These are phyloP conservation scores for Parazoanthus darwini DNA, from an alignment of 92 coral and sea anemone species.

Conservation along the genomic window DNA sequence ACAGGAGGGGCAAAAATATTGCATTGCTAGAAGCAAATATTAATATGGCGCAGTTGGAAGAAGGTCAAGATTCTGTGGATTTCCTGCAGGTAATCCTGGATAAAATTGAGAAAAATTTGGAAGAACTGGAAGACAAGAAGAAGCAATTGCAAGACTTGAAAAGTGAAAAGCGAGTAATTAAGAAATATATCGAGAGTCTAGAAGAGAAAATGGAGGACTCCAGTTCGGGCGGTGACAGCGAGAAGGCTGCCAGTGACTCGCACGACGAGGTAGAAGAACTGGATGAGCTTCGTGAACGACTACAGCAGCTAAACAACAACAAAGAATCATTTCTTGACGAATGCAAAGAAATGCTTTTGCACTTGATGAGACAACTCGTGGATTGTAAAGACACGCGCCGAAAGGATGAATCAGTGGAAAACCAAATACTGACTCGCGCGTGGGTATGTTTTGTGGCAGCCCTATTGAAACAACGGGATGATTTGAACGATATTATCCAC, in stretches of 20 bases:
- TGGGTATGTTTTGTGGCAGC: constrained; percentile 39
- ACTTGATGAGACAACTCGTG: constrained; percentile 25
- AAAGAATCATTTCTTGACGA: constrained; percentile 27
- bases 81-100: background rate
- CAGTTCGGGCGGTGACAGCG: background rate
- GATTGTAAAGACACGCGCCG: constrained; percentile 12
- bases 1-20: background rate
- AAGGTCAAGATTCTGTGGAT: background rate
- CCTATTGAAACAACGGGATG: constrained; percentile 27
- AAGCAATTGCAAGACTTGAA: constrained; percentile 39
- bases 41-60: constrained; percentile 22
- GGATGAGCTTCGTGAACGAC: constrained; percentile 26
- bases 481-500: constrained; percentile 32
- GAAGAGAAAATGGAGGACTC: constrained; percentile 40
- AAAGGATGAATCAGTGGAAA: background rate
- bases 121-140: constrained; percentile 32
- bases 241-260: constrained; percentile 5
- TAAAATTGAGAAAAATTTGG: constrained; percentile 28
- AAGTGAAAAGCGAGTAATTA: constrained; percentile 38
- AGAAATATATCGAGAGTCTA: constrained; percentile 25
- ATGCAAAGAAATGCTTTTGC: constrained; percentile 21
- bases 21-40: background rate
- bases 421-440: background rate
- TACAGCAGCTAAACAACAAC: constrained; percentile 21
- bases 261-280: constrained; percentile 23